Evolutionary conservation across 2,888 invertebrate genomes (phyloP), one percentile per base, ranked within the genome.

Genomic region (Electrophaes corylata): DNA sequence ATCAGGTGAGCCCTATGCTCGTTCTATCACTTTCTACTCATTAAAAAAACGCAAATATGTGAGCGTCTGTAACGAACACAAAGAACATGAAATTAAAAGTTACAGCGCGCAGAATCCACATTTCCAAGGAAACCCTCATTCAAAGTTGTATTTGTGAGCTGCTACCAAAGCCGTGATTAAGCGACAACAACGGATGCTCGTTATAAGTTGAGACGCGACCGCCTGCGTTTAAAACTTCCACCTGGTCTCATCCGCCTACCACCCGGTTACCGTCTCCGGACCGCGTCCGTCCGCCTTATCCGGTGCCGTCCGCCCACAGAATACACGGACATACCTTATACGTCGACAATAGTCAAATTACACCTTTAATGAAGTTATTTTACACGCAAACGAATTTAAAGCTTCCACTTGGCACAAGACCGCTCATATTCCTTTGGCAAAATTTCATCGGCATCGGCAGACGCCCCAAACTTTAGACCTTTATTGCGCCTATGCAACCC

Each of bases 151-250:
- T 50, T 52, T 55, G 56, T 51, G 45, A 47, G 54, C 44, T 45
- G 49, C 31, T 43, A 54, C 59, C 62, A 61, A 59, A 60, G 65
- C 64, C 53, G 37, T 66, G 64, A 69, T 67, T 63, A 69, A 64
- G 60, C 54, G 54, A 39, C 62, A 54, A 57, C 62, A 55, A 57
- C 59, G 67, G 63, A 52, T 44, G 65, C 65, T 69, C 62, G 66
- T 69, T 69, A 69, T 66, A 69, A 69, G 58, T 65, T 67, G 54
- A 49, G 44, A 57, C 56, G 33, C 60, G 48, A 60, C 66, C 65
- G 56, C 63, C 56, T 54, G 31, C 62, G 59, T 56, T 64, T 62
- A 60, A 59, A 64, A 58, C 46, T 67, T 62, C 45, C 62, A 62
- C 67, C 65, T 65, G 60, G 16, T 16, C 3, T 35, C 45, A 33